Evolutionary conservation across 2,888 invertebrate genomes (phyloP).

Genomic region (Drosophila leonis): DNA sequence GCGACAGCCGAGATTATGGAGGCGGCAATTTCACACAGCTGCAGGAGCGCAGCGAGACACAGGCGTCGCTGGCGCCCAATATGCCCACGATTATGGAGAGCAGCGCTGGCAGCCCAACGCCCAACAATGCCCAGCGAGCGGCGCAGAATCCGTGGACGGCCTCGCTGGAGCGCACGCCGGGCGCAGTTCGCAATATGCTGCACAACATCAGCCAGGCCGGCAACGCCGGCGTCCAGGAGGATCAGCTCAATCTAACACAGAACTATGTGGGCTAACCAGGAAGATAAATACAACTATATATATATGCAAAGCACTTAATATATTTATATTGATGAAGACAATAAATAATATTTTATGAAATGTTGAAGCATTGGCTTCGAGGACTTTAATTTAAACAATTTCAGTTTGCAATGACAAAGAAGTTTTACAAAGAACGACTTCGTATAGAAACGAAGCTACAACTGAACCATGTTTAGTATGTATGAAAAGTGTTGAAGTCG

Average conservation of each 20-base stretch:
- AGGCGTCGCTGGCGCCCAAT: slow-evolving; percentile 54
- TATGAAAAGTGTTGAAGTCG: too few species aligned
- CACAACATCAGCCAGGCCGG: slow-evolving; percentile 76
- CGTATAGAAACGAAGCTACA: too few species aligned
- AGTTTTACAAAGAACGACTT: too few species aligned
- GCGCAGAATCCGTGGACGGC: slow-evolving; percentile 68
- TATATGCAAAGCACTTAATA: too few species aligned
- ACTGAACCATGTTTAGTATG: too few species aligned
- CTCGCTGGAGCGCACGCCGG: slow-evolving; percentile 75
- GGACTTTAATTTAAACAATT: background rate
- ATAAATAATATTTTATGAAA: slow-evolving; percentile 1
- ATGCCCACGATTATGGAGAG: slow-evolving; percentile 86
- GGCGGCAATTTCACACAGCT: slow-evolving; percentile 61
- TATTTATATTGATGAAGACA: background rate
- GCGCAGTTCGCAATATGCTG: slow-evolving; percentile 82
- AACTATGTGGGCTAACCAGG: slow-evolving; percentile 70
- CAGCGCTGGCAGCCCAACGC: slow-evolving; percentile 51
- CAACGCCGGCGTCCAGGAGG: slow-evolving; percentile 69
- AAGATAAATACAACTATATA: background rate
- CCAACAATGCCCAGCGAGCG: slow-evolving; percentile 46
- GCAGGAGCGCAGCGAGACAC: slow-evolving; percentile 58
- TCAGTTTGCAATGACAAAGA: too few species aligned
- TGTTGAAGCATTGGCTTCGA: background rate
- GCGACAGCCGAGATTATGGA: slow-evolving; percentile 28
- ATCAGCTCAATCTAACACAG: slow-evolving; percentile 83